These are phyloP conservation scores for Enteromius treurensis DNA, from an alignment of 2,797 vertebrate genomes.

Conservation along the genomic window DNA sequence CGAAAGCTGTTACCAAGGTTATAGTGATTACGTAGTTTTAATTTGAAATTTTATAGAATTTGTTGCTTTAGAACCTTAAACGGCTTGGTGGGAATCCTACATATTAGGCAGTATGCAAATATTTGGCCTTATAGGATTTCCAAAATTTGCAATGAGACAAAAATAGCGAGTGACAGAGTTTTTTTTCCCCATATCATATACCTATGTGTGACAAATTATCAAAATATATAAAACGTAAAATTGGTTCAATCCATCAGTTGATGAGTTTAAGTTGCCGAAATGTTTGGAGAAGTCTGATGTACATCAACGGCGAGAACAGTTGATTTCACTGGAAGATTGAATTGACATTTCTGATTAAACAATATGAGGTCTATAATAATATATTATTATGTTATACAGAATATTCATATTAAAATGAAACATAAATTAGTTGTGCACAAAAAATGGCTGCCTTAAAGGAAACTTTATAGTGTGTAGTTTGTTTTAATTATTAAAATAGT, in stretches of 20 bases:
- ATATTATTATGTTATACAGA: neutral
- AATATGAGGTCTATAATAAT: neutral
- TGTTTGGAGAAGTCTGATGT: neutral
- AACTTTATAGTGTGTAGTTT: neutral
- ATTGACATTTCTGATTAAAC: neutral
- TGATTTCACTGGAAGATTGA: neutral
- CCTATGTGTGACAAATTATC: neutral
- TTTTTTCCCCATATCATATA: neutral
- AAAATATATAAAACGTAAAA: neutral
- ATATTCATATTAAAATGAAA: neutral
- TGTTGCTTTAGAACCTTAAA: slow-evolving; percentile 4
- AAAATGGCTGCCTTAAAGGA: neutral
- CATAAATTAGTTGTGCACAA: neutral
- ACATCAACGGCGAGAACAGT: neutral
- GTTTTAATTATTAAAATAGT: neutral
- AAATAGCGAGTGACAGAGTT: neutral
- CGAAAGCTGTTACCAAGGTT: slow-evolving; percentile 41
- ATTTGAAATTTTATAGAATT: neutral
- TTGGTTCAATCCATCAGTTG: neutral
- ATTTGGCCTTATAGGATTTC: neutral
- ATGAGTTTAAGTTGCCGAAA: neutral
- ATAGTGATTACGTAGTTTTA: slow-evolving; percentile 1
- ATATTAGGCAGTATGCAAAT: neutral
- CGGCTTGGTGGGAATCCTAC: neutral
- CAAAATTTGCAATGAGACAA: neutral